These are phyloP conservation scores for Coelopa frigida DNA, from an alignment of 1,140 invertebrate species.

Conservation along the genomic window DNA sequence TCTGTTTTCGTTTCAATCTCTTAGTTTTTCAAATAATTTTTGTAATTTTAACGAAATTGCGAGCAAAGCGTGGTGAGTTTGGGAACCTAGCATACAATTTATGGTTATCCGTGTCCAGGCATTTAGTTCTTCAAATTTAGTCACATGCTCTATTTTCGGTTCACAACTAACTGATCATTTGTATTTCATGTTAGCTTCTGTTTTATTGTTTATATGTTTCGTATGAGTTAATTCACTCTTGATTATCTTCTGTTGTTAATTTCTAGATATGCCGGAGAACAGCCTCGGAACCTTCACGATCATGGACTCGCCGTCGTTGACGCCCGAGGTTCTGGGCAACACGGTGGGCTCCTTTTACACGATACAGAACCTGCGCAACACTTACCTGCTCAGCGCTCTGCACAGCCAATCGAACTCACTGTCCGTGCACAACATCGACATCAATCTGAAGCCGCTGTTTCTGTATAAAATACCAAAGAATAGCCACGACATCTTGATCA, in stretches of 20 bases:
- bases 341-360: slow-evolving; percentile 39
- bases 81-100: too few species aligned
- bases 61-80: slow-evolving; percentile 26
- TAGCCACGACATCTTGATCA: slow-evolving; percentile 37
- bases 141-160: too few species aligned
- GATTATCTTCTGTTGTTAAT: not conserved
- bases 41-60: slow-evolving; percentile 26
- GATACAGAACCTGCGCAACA: slow-evolving; percentile 37
- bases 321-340: slow-evolving; percentile 33
- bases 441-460: slow-evolving; percentile 58
- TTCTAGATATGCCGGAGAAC: slow-evolving; percentile 36
- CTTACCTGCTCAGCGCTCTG: slow-evolving; percentile 39
- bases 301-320: slow-evolving; percentile 39
- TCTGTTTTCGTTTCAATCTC: slow-evolving; percentile 10
- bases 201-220: too few species aligned
- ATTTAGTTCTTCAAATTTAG: too few species aligned
- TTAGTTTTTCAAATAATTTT: slow-evolving; percentile 23
- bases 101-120: too few species aligned
- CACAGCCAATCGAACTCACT: slow-evolving; percentile 39
- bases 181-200: too few species aligned
- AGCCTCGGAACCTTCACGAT: slow-evolving; percentile 33
- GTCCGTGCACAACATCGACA: slow-evolving; percentile 55
- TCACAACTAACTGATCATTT: too few species aligned
- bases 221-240: too few species aligned
- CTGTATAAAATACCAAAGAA: slow-evolving; percentile 59